Evolutionary conservation across 2,113 vertebrate genomes (phyloP).

Genomic region (Capreolus pygargus): DNA sequence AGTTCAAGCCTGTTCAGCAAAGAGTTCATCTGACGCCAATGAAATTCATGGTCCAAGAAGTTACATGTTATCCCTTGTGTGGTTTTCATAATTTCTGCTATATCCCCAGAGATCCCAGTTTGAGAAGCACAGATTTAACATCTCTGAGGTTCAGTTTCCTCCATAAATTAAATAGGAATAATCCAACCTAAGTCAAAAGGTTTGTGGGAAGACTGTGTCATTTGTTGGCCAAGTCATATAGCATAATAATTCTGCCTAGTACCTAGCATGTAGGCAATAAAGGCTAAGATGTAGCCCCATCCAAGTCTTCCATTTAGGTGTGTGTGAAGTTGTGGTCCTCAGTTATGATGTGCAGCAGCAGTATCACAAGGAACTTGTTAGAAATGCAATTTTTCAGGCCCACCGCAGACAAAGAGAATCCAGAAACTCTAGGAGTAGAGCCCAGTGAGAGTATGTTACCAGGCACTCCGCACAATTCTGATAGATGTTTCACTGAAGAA

Average conservation of each 20-base stretch:
- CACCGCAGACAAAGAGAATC: background rate
- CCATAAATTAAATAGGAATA: background rate
- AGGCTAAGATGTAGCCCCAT: background rate
- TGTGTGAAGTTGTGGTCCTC: background rate
- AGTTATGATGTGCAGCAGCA: background rate
- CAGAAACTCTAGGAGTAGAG: background rate
- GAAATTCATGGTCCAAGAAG: slow-evolving; percentile 11
- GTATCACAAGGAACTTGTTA: background rate
- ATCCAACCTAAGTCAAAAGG: background rate
- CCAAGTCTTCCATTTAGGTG: background rate
- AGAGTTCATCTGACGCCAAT: background rate
- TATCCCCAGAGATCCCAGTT: background rate
- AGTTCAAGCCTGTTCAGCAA: background rate
- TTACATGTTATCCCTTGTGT: background rate
- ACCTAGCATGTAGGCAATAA: background rate
- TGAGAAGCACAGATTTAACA: background rate
- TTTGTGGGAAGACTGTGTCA: background rate
- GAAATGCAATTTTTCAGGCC: background rate
- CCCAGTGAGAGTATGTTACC: background rate
- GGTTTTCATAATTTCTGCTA: background rate
- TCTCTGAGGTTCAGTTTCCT: background rate
- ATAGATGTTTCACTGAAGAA: background rate
- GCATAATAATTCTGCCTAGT: background rate
- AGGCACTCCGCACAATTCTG: background rate
- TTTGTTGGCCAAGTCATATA: background rate